Evolutionary conservation across 35 echinoderm and acorn worm genomes (phyloP), one percentile per base, ranked within the genome.

Genomic region (Ophiothrix spiculata): DNA sequence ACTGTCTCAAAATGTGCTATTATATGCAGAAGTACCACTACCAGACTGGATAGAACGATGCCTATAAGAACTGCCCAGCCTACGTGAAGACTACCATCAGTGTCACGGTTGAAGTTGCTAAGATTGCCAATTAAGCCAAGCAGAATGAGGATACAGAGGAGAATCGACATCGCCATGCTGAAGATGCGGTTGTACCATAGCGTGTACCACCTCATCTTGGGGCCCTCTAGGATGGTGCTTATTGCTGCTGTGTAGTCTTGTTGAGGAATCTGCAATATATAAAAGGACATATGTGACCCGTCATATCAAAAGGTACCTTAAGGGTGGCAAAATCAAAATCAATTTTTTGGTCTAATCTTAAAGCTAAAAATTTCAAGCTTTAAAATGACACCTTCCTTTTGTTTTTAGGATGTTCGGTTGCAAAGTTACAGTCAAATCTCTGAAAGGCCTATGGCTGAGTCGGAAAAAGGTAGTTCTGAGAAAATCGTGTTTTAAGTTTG

Each of bases 151-250:
- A 90, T 76, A 28, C 88, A 76, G 74, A 91, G 35, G 36, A 87
- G 16, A 56, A 87, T 78, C 56, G 79, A 86, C n/a, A 95, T 8
- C 13, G 64, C 37, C 0, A 90, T 38, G 75, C 88, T 90, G 28
- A 91, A 84, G 79, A 91, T 45, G 42, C 88, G 85, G 77, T 91
- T 95, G 78, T 91, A 95, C 93, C 93, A 95, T 4, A 95, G 75
- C 1, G 93, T 91, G 88, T 95, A 90, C 88, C 89, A 91, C 17
- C 85, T 76, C 93, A 95, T 95, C 84, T 95, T 95, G 28, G 76
- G 84, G 12, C 87, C 85, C 10, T 95, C 93, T 23, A 95, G 17
- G 74, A 95, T 83, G 88, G 84, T 46, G 6, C 64, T 78, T 29
- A 95, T 81, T 31, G 88, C 89, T 21, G 82, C 40, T 1, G 93